Evolutionary conservation across 23 tunicate genomes (phyloP).

Genomic region (Corella eumyota): DNA sequence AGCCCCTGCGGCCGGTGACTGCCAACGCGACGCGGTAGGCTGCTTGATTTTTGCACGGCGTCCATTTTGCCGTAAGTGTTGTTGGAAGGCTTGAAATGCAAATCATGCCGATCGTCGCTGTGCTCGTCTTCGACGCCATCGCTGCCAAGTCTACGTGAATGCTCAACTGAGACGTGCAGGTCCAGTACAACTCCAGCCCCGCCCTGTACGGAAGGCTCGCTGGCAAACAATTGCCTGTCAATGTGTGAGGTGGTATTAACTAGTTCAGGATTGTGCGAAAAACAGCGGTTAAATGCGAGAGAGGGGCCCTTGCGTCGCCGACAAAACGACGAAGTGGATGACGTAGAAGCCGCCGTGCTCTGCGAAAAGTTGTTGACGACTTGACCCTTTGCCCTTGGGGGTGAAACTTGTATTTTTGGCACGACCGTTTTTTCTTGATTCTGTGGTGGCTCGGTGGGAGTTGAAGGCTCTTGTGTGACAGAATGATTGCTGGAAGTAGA

Average conservation of each 20-base stretch:
- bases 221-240: background rate
- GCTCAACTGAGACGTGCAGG: constrained; percentile 41
- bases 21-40: constrained; percentile 32
- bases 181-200: constrained; percentile 68
- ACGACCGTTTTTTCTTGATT: background rate
- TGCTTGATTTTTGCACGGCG: constrained; percentile 31
- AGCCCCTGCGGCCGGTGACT: background rate
- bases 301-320: constrained; percentile 59
- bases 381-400: background rate
- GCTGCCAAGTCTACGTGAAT: constrained; percentile 78
- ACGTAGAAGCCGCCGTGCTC: constrained; percentile 2
- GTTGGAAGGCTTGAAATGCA: background rate
- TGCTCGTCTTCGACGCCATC: constrained; percentile 76
- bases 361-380: background rate
- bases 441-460: background rate
- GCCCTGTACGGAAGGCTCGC: too few relatives aligned
- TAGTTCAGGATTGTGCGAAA: background rate
- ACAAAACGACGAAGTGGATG: constrained; percentile 60
- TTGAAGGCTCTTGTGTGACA: constrained; percentile 7
- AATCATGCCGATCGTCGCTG: constrained; percentile 7
- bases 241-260: background rate
- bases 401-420: constrained; percentile 15
- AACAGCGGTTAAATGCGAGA: constrained; percentile 10
- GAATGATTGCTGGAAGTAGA: constrained; percentile 38
- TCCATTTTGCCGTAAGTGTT: background rate